phyloP scores from a whole-genome alignment of 2,888 invertebrate species.

The Conistra vaccinii region DNA sequence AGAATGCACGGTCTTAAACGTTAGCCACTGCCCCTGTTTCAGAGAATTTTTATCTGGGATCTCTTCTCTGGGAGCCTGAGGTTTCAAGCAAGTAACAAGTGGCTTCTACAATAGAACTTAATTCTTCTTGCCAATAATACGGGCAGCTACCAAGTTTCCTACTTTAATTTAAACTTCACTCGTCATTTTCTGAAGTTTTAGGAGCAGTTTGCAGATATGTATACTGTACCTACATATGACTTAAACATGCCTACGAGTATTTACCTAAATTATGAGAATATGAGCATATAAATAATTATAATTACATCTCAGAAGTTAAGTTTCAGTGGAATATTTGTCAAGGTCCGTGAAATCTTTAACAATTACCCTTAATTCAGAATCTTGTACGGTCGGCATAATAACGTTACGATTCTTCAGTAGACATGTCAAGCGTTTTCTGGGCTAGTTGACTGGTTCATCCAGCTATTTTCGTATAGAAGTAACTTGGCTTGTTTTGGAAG shows the following conservation, averaged over 20 bases:
- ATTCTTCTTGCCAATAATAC: too few species aligned
- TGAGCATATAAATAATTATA: slow-evolving; percentile 26
- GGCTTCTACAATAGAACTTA: too few species aligned
- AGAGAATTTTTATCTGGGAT: too few species aligned
- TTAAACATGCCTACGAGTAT: not conserved
- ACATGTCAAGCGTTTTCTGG: not conserved
- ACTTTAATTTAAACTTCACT: too few species aligned
- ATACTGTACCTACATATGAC: not conserved
- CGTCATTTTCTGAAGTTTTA: not conserved
- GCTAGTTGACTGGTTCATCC: not conserved
- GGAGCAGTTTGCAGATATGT: not conserved
- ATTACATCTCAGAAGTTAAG: slow-evolving; percentile 31
- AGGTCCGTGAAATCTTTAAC: slow-evolving; percentile 62
- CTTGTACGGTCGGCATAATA: slow-evolving; percentile 39
- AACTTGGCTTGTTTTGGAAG: not conserved
- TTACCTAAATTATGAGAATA: slow-evolving; percentile 2
- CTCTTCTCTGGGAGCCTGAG: too few species aligned
- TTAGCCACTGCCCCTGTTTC: too few species aligned
- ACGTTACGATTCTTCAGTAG: not conserved
- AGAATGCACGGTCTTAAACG: too few species aligned
- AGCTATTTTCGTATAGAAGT: not conserved
- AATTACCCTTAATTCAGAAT: slow-evolving; percentile 46
- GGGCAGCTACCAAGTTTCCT: too few species aligned
- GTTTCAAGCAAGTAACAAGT: too few species aligned
- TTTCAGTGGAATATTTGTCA: slow-evolving; percentile 43